Conservation (phyloP, 2,888 invertebrate species). For the Pseudoips prasinana region DNA sequence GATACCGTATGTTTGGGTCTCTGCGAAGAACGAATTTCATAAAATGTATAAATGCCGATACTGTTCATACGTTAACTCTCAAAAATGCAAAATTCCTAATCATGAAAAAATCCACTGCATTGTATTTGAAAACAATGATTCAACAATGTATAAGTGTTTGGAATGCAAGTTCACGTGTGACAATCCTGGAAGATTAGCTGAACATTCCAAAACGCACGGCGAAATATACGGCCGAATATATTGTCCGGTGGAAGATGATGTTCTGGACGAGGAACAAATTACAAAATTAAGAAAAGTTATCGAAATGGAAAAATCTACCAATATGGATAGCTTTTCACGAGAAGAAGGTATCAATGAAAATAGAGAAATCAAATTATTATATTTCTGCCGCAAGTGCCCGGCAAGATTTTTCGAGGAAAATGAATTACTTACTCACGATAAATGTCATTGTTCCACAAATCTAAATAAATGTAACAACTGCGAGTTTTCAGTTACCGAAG, state of each 20-base stretch:
- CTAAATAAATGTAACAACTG: constrained; percentile 88
- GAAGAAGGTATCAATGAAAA: constrained; percentile 45
- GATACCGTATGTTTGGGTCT: constrained; percentile 89
- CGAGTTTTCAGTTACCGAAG: constrained; percentile 88
- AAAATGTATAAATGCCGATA: constrained; percentile 93
- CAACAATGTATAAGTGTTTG: constrained; percentile 84
- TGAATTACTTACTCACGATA: constrained; percentile 87
- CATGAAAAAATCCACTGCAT: constrained; percentile 91
- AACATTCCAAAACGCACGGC: constrained; percentile 89
- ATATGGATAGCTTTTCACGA: constrained; percentile 43
- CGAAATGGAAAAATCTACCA: constrained; percentile 58
- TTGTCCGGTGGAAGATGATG: constrained; percentile 84
- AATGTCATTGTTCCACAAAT: constrained; percentile 85
- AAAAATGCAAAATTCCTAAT: constrained; percentile 89
- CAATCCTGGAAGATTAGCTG: constrained; percentile 85
- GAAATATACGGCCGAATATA: constrained; percentile 87
- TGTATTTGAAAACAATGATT: constrained; percentile 74
- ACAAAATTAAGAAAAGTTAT: constrained; percentile 63
- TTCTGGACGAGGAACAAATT: constrained; percentile 86
- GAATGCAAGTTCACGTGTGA: constrained; percentile 91
- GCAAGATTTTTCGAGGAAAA: constrained; percentile 90
- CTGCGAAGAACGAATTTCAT: constrained; percentile 86
- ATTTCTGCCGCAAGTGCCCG: constrained; percentile 91
- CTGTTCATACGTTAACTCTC: constrained; percentile 92
- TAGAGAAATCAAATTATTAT: constrained; percentile 74